Conservation (phyloP, 2,888 invertebrate genomes). For the Drosophila eohydei region DNA sequence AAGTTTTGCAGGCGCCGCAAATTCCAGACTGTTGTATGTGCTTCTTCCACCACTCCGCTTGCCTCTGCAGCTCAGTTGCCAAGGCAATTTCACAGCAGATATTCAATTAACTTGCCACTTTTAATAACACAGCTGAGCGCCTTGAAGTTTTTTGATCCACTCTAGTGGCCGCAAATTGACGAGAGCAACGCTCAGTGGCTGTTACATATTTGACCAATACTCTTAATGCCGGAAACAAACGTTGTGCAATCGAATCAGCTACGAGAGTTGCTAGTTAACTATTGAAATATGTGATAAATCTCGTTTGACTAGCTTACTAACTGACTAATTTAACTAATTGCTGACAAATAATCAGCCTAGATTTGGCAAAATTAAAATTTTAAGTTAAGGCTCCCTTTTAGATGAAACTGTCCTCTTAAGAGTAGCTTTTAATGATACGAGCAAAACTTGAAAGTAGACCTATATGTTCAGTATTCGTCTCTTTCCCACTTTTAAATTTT, state of each 20-base stretch:
- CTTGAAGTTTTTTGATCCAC: conserved; percentile 51
- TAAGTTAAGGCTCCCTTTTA: neutral
- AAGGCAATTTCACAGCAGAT: conserved; percentile 44
- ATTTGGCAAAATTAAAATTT: neutral
- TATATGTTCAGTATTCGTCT: too few relatives aligned
- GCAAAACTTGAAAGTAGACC: neutral
- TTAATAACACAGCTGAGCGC: conserved; percentile 48
- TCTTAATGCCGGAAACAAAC: neutral
- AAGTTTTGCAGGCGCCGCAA: conserved; percentile 58
- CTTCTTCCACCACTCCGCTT: neutral
- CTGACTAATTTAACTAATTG: neutral
- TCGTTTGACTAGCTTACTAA: neutral
- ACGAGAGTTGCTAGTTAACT: conserved; percentile 18
- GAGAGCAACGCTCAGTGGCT: conserved; percentile 30
- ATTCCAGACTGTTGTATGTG: conserved; percentile 13
- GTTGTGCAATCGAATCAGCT: neutral
- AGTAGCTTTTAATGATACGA: neutral
- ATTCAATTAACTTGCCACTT: conserved; percentile 62
- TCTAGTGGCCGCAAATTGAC: conserved; percentile 60
- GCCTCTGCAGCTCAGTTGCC: conserved; percentile 54
- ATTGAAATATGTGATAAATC: neutral
- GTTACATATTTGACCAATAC: conserved; percentile 41
- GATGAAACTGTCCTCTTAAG: neutral
- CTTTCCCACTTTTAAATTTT: neutral
- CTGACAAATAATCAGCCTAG: neutral